phyloP scores from a whole-genome alignment of 1,140 invertebrate genomes.

The Oncopodura yosiiana region DNA sequence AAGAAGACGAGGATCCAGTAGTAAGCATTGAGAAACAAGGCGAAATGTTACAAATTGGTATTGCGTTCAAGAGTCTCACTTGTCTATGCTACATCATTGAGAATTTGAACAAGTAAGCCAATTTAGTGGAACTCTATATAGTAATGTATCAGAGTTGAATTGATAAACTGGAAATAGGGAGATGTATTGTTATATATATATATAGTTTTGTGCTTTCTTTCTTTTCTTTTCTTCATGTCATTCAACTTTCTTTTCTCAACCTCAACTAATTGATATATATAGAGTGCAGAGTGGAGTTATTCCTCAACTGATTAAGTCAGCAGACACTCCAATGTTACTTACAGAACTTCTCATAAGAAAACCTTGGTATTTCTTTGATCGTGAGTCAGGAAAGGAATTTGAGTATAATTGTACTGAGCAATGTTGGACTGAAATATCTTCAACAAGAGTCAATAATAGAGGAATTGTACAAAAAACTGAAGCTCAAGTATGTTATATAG shows the following conservation, averaged over 20 bases:
- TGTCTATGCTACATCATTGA: slow-evolving; percentile 31
- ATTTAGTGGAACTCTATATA: neutral
- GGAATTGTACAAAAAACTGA: slow-evolving; percentile 18
- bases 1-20: neutral
- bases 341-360: slow-evolving; percentile 53
- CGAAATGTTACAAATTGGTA: slow-evolving; percentile 6
- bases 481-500: no score
- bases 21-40: slow-evolving; percentile 3
- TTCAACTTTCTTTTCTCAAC: neutral
- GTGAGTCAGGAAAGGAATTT: neutral
- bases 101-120: slow-evolving; percentile 24
- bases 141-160: neutral
- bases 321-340: slow-evolving; percentile 55
- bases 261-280: neutral
- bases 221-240: neutral
- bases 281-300: slow-evolving; percentile 28
- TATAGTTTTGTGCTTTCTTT: neutral
- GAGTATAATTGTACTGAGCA: slow-evolving; percentile 18
- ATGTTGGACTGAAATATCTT: slow-evolving; percentile 12
- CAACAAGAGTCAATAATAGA: slow-evolving; percentile 1
- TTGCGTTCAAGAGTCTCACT: slow-evolving; percentile 28
- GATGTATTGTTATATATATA: neutral
- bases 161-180: neutral
- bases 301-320: slow-evolving; percentile 27
- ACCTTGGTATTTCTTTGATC: slow-evolving; percentile 63